Evolutionary conservation across 1,140 invertebrate genomes (phyloP).

Genomic region (Drosophila persimilis): DNA sequence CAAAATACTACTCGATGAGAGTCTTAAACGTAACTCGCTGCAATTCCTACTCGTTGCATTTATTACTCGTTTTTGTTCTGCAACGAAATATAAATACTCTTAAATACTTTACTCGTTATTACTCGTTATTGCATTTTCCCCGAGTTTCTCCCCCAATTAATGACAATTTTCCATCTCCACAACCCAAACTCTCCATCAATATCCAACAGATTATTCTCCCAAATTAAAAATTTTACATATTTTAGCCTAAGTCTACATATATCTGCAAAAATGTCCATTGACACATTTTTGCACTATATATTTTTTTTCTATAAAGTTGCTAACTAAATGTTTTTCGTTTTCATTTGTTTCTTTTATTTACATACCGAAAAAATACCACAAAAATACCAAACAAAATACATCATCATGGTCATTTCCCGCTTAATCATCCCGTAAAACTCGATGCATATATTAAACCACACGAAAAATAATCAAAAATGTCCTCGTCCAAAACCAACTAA

Average conservation of each 20-base stretch:
- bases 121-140: not conserved
- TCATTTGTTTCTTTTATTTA: conserved; percentile 82
- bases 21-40: too few species aligned
- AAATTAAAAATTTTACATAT: conserved; percentile 36
- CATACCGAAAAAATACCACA: conserved; percentile 67
- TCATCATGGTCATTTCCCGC: conserved; percentile 83
- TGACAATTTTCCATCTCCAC: conserved; percentile 7
- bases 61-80: too few species aligned
- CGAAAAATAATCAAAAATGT: conserved; percentile 67
- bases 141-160: not conserved
- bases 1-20: too few species aligned
- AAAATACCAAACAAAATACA: conserved; percentile 52
- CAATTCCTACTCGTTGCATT: too few species aligned
- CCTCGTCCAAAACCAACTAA: conserved; percentile 71
- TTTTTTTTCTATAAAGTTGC: conserved; percentile 72
- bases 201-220: conserved; percentile 3
- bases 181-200: not conserved
- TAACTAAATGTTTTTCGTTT: conserved; percentile 83
- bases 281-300: conserved; percentile 48
- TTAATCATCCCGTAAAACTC: conserved; percentile 76
- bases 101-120: not conserved
- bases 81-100: too few species aligned
- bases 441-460: conserved; percentile 54
- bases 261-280: conserved; percentile 39
- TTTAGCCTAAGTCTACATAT: conserved; percentile 47